Evolutionary conservation across 2,888 invertebrate genomes (phyloP).

Genomic region (Pandemis corylana): DNA sequence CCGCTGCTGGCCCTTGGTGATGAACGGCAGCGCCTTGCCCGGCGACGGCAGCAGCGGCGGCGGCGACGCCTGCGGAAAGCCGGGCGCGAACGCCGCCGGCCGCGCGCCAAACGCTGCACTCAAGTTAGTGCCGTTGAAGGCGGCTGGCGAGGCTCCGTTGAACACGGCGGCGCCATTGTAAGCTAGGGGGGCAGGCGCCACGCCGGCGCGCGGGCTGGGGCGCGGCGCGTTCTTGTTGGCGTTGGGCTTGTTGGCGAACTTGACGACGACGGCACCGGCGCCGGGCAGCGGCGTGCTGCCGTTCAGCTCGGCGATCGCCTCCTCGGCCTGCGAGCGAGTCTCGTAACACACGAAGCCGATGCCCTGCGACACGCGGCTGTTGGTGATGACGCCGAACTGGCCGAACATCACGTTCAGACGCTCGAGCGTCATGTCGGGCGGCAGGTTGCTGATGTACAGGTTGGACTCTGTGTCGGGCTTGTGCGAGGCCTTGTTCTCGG

Average conservation of each 20-base stretch:
- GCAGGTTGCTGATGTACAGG: constrained; percentile 82
- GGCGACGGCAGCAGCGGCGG: constrained; percentile 80
- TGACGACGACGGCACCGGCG: constrained; percentile 77
- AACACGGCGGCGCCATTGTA: constrained; percentile 77
- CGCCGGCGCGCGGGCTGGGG: constrained; percentile 67
- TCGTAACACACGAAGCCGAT: constrained; percentile 83
- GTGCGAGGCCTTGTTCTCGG: constrained; percentile 81
- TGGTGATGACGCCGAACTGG: constrained; percentile 78
- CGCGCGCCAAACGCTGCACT: constrained; percentile 75
- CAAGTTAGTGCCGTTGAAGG: constrained; percentile 73
- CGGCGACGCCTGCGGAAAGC: constrained; percentile 77
- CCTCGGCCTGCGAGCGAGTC: constrained; percentile 76
- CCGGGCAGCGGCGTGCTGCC: constrained; percentile 76
- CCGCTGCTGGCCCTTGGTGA: constrained; percentile 81
- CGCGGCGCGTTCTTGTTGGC: constrained; percentile 74
- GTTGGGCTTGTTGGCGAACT: constrained; percentile 82
- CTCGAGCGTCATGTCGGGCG: constrained; percentile 82
- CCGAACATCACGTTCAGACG: constrained; percentile 76
- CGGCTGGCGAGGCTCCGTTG: constrained; percentile 68
- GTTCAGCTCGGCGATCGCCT: constrained; percentile 78
- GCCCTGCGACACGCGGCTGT: constrained; percentile 81
- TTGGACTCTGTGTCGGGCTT: constrained; percentile 82
- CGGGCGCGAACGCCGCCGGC: constrained; percentile 70
- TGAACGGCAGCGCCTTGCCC: constrained; percentile 81
- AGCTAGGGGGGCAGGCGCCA: constrained; percentile 64